Evolutionary conservation across 2,888 invertebrate species (phyloP).

Genomic region (Malthinus flaveolus): DNA sequence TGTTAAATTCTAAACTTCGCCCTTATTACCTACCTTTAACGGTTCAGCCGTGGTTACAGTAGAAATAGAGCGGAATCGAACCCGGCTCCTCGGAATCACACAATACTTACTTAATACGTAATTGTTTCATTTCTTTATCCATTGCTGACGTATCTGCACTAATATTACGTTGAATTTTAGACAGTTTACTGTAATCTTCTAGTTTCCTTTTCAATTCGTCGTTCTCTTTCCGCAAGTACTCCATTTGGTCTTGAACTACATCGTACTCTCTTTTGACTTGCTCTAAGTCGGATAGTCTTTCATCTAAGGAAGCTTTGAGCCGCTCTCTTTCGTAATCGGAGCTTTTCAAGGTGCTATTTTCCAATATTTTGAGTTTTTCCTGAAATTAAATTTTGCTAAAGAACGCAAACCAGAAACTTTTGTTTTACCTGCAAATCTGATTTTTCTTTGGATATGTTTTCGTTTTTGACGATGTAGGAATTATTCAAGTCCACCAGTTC

Average conservation of each 20-base stretch:
- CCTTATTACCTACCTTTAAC: too few species aligned
- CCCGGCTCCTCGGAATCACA: too few species aligned
- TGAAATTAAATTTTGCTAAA: constrained; percentile 33
- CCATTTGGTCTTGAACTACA: constrained; percentile 70
- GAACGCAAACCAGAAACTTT: constrained; percentile 7
- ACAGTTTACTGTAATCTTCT: constrained; percentile 83
- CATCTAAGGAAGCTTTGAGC: constrained; percentile 70
- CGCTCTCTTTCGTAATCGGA: constrained; percentile 66
- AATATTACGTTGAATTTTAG: constrained; percentile 78
- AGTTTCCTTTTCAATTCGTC: constrained; percentile 80
- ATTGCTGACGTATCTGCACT: constrained; percentile 75
- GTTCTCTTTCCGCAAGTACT: constrained; percentile 73
- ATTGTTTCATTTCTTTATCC: constrained; percentile 74
- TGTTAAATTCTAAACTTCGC: too few species aligned
- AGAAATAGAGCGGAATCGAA: too few species aligned
- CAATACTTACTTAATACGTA: constrained; percentile 62
- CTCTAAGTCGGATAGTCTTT: constrained; percentile 74
- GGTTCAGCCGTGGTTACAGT: too few species aligned
- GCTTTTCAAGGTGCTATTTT: constrained; percentile 48
- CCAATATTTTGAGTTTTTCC: constrained; percentile 56
- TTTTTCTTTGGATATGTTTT: constrained; percentile 75
- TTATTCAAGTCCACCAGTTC: constrained; percentile 70
- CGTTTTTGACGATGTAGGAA: constrained; percentile 66
- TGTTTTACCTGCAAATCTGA: constrained; percentile 64
- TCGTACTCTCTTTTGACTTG: constrained; percentile 69